A percentile compares a stretch with the other conserved stretches of the same genome.
Conservation (phyloP, 2,888 invertebrate genomes). For the Orthosia cruda region DNA sequence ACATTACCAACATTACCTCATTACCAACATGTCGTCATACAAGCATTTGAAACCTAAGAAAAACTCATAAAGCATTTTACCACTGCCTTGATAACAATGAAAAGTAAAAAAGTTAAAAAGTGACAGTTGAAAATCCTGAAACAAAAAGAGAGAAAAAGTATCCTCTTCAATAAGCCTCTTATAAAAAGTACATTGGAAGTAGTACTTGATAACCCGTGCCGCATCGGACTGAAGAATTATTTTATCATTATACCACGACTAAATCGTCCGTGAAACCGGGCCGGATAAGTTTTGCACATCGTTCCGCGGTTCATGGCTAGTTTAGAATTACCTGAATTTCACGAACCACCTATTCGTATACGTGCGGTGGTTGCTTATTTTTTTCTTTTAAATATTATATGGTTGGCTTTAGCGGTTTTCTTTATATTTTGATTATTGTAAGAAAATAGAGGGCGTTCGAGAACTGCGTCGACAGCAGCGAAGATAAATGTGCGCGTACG, state of each 20-base stretch:
- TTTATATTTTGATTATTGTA: not conserved
- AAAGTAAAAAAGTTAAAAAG: not conserved
- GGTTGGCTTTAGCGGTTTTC: not conserved
- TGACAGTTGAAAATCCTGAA: conserved; percentile 4
- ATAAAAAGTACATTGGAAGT: conserved; percentile 41
- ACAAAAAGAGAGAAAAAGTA: not conserved
- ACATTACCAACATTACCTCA: no score
- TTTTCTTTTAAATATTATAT: conserved; percentile 6
- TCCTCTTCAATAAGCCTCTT: conserved; percentile 10
- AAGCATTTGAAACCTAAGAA: no score
- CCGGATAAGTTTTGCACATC: conserved; percentile 67
- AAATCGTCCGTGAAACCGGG: conserved; percentile 63
- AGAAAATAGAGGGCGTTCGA: no score
- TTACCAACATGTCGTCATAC: no score
- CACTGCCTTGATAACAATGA: no score
- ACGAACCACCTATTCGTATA: conserved; percentile 56
- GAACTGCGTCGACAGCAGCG: no score
- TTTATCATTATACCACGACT: conserved; percentile 59
- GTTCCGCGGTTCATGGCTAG: conserved; percentile 62
- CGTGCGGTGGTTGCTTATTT: conserved; percentile 44
- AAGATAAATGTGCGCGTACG: no score
- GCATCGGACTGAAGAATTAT: conserved; percentile 58
- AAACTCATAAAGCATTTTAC: no score
- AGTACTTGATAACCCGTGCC: not conserved
- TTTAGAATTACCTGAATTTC: conserved; percentile 66